Conservation (phyloP, 2,113 vertebrate genomes). For the Pardalotus punctatus region DNA sequence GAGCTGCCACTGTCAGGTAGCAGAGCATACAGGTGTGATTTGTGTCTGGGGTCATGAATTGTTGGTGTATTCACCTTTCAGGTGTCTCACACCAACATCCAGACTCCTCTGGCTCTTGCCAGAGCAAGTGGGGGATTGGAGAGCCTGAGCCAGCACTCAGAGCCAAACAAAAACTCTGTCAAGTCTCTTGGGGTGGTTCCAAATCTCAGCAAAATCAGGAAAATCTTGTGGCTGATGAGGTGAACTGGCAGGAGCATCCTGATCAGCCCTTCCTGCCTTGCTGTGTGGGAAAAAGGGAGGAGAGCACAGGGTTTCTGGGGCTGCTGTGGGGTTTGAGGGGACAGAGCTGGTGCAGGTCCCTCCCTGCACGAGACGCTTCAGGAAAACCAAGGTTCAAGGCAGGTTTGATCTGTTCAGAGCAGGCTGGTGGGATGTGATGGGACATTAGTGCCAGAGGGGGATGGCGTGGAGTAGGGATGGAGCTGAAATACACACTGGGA, state of each 20-base stretch:
- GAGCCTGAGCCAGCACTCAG: not conserved
- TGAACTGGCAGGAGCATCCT: not conserved
- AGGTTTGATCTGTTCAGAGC: not conserved
- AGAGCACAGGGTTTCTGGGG: not conserved
- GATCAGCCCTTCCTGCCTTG: not conserved
- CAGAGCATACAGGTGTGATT: not conserved
- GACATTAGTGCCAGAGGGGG: not conserved
- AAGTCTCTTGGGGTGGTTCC: not conserved
- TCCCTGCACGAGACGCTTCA: not conserved
- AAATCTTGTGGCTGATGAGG: not conserved
- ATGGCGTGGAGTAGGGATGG: not conserved
- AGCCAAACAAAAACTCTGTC: not conserved
- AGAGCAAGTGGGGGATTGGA: not conserved
- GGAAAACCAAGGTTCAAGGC: not conserved
- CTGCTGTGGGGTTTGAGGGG: not conserved
- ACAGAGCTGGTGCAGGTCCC: not conserved
- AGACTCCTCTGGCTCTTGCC: not conserved
- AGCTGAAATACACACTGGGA: not conserved
- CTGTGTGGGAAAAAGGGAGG: not conserved
- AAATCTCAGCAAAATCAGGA: not conserved
- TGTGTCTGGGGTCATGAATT: not conserved
- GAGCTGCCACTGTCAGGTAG: not conserved
- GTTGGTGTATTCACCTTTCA: not conserved
- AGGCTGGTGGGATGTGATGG: not conserved
- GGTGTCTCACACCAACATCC: not conserved